Conservation (phyloP, 2,113 vertebrate species). For the Uropsilus gracilis region DNA sequence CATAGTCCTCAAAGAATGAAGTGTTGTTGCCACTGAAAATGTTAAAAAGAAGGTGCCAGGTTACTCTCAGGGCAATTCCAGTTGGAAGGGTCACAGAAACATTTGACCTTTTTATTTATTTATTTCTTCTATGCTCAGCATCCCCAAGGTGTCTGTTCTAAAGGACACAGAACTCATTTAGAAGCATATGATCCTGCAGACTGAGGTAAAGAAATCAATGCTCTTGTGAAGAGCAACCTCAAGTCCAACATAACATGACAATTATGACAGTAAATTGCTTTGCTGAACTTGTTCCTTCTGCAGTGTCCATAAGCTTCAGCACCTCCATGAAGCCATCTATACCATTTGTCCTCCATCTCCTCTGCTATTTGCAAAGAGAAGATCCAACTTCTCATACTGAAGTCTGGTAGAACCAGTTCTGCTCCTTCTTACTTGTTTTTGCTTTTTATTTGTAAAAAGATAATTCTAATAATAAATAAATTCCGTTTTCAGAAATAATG, state of each 20-base stretch:
- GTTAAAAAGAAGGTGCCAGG: not conserved
- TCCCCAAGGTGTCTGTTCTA: not conserved
- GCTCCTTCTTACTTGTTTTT: not conserved
- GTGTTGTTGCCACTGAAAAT: not conserved
- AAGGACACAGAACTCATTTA: not conserved
- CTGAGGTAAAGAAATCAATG: not conserved
- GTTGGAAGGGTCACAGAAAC: not conserved
- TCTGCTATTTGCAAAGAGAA: not conserved
- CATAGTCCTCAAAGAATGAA: not conserved
- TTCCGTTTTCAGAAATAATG: not conserved
- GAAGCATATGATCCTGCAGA: not conserved
- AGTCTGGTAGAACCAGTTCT: not conserved
- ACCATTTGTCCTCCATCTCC: not conserved
- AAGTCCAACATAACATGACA: not conserved
- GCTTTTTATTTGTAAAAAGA: not conserved
- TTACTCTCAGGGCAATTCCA: slow-evolving; percentile 1
- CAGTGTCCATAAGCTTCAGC: not conserved
- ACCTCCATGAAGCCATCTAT: not conserved
- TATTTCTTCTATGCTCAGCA: not conserved
- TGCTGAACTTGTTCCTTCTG: not conserved
- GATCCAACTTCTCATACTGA: not conserved
- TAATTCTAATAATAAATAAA: not conserved
- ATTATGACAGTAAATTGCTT: not conserved
- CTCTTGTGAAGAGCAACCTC: not conserved
- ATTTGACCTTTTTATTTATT: not conserved